Conservation (phyloP, 2,797 vertebrate genomes). For the Tamandua tetradactyla region DNA sequence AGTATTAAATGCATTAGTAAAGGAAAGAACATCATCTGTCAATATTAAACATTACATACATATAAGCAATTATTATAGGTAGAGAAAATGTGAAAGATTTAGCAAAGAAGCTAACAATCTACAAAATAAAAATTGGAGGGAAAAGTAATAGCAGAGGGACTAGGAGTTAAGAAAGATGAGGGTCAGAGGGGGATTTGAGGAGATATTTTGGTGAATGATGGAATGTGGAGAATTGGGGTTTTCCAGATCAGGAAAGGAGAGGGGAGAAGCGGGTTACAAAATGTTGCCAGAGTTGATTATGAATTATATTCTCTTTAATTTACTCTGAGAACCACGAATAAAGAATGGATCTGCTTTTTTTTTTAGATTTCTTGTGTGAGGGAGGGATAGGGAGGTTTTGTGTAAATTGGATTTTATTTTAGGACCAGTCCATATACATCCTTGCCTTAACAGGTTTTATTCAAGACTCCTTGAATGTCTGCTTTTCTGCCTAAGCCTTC, state of each 20-base stretch:
- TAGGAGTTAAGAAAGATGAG: not conserved
- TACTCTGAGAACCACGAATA: not conserved
- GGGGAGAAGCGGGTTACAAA: not conserved
- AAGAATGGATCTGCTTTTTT: not conserved
- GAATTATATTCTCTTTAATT: not conserved
- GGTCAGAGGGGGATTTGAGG: not conserved
- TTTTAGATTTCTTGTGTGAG: not conserved
- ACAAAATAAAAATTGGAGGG: not conserved
- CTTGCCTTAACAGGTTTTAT: not conserved
- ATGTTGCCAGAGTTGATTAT: not conserved
- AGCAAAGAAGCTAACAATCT: not conserved
- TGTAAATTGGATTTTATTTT: not conserved
- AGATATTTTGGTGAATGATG: not conserved
- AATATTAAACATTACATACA: not conserved
- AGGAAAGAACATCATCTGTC: not conserved
- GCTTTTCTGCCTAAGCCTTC: not conserved
- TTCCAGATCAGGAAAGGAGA: not conserved
- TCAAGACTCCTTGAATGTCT: not conserved
- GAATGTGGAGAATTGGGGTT: not conserved
- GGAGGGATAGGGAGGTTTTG: not conserved
- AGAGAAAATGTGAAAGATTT: not conserved
- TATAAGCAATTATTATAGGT: not conserved
- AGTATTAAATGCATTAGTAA: not conserved
- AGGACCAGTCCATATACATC: not conserved
- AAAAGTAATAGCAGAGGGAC: not conserved